phyloP scores from a whole-genome alignment of 2,797 vertebrate species.

The Acipenser oxyrinchus region DNA sequence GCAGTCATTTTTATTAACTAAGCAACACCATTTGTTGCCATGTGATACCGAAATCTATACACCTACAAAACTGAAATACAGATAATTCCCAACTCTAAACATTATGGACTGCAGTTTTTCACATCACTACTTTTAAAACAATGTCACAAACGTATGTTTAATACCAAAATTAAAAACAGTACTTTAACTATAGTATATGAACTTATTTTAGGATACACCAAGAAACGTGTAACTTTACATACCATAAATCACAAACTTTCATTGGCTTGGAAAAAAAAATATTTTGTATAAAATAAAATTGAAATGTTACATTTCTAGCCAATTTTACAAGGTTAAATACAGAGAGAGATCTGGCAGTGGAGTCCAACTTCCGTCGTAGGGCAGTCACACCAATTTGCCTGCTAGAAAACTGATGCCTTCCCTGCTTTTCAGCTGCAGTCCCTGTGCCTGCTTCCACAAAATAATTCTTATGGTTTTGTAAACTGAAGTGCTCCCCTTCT shows the following conservation, averaged over 20 bases:
- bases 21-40: neutral
- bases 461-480: constrained; percentile 50
- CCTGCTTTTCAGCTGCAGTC: constrained; percentile 42
- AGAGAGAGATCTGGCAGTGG: constrained; percentile 32
- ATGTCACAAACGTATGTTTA: neutral
- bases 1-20: too few relatives aligned
- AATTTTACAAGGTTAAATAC: constrained; percentile 26
- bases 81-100: neutral
- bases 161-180: neutral
- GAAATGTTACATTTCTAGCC: constrained; percentile 31
- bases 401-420: constrained; percentile 23
- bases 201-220: constrained; percentile 34
- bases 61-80: neutral
- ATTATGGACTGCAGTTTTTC: neutral
- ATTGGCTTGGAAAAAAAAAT: constrained; percentile 9
- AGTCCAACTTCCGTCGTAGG: constrained; percentile 36
- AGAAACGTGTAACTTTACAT: constrained; percentile 13
- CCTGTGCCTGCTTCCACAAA: constrained; percentile 54
- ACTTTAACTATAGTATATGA: constrained; percentile 29
- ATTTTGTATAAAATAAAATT: constrained; percentile 21
- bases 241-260: constrained; percentile 24
- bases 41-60: too few relatives aligned
- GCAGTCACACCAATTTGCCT: constrained; percentile 45
- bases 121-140: neutral
- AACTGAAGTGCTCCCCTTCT: constrained; percentile 68